Percentiles rank a stretch among this genome's conserved stretches.
Conservation (phyloP, 2,113 vertebrate genomes). For the Ceyx margarethae region DNA sequence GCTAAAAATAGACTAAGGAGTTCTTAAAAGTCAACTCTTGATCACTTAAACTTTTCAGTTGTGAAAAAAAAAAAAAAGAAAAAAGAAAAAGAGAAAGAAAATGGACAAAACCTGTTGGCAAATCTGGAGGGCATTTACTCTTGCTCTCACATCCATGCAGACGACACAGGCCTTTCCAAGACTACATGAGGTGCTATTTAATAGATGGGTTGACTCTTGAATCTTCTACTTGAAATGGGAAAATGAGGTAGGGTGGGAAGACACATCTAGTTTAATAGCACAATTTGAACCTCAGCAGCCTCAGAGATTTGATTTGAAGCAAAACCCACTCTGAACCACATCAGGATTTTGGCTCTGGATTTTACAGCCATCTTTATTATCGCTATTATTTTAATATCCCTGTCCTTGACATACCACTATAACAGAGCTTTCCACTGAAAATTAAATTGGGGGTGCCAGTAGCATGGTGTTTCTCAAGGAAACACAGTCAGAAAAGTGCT, state of each 20-base stretch:
- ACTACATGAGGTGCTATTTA: not conserved
- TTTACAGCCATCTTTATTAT: not conserved
- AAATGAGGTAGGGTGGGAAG: not conserved
- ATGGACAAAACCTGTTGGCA: not conserved
- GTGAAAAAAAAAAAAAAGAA: not conserved
- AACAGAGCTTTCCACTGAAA: not conserved
- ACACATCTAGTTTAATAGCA: not conserved
- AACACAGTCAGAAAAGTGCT: not conserved
- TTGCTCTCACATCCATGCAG: not conserved
- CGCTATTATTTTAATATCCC: conserved; percentile 19
- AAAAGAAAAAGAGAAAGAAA: not conserved
- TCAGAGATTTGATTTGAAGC: conserved; percentile 20
- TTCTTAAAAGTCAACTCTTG: not conserved
- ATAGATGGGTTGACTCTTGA: not conserved
- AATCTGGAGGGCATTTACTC: not conserved
- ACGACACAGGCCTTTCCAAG: not conserved
- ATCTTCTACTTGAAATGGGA: not conserved
- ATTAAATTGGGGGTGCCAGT: not conserved
- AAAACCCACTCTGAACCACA: conserved; percentile 25
- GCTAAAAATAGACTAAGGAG: not conserved
- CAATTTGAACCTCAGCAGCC: conserved; percentile 13
- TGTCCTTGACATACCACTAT: conserved; percentile 9
- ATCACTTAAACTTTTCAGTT: not conserved
- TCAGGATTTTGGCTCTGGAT: conserved; percentile 3
- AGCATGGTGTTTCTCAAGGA: not conserved